Evolutionary conservation across 2,797 vertebrate genomes (phyloP).

Genomic region (Trachurus trachurus): DNA sequence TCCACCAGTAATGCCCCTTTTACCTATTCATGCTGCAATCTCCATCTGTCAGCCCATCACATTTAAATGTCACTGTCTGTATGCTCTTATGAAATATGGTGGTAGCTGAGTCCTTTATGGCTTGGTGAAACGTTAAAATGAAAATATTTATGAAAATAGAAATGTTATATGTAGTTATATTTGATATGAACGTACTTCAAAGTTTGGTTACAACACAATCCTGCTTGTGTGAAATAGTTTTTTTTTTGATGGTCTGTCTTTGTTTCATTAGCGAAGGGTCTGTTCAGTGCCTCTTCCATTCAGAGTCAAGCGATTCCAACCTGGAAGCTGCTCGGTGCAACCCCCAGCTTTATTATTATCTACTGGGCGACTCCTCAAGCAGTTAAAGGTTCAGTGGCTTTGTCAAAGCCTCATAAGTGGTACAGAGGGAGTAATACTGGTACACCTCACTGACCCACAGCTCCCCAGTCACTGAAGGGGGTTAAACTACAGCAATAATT

Average conservation of each 20-base stretch:
- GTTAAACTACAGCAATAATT: slow-evolving; percentile 47
- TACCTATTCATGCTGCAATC: too few relatives aligned
- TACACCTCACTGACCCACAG: slow-evolving; percentile 38
- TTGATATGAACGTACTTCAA: too few relatives aligned
- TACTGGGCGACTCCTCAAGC: not conserved
- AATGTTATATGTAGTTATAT: too few relatives aligned
- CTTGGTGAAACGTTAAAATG: too few relatives aligned
- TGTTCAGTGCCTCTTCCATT: not conserved
- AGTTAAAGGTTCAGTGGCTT: slow-evolving; percentile 27
- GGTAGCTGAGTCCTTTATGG: too few relatives aligned
- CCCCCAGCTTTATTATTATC: slow-evolving; percentile 6
- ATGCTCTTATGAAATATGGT: too few relatives aligned
- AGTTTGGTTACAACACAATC: too few relatives aligned
- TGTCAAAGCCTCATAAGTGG: slow-evolving; percentile 41
- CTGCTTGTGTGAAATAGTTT: not conserved
- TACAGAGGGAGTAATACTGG: slow-evolving; percentile 40
- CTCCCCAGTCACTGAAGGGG: slow-evolving; percentile 22
- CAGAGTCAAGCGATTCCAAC: not conserved
- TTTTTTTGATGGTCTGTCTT: not conserved
- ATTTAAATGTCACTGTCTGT: too few relatives aligned
- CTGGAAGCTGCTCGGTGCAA: not conserved
- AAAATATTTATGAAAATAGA: too few relatives aligned
- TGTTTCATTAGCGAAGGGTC: not conserved
- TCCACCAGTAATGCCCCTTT: too few relatives aligned
- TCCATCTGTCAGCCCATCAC: too few relatives aligned